Percentiles rank a stretch among this genome's conserved stretches.
These are phyloP conservation scores for Merluccius polli DNA, from an alignment of 2,797 vertebrate species.

Conservation along the genomic window DNA sequence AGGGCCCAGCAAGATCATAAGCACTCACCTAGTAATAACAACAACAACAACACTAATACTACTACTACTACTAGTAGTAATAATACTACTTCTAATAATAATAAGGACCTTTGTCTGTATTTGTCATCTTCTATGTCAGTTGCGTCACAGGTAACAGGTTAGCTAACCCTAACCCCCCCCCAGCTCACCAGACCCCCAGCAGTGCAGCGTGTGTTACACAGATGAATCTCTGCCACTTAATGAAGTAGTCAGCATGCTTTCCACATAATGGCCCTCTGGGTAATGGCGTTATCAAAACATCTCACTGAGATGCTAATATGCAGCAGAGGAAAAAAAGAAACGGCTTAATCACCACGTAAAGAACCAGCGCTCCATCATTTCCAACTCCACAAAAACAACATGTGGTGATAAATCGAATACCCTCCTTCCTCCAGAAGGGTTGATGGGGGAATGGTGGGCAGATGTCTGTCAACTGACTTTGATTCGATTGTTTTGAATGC, in stretches of 20 bases:
- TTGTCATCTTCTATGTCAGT: background rate
- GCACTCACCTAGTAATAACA: background rate
- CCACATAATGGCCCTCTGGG: constrained; percentile 42
- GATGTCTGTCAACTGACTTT: background rate
- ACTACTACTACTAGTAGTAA: background rate
- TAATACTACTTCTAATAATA: background rate
- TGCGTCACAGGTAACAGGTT: background rate
- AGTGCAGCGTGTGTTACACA: background rate
- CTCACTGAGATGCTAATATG: constrained; percentile 43
- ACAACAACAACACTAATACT: background rate
- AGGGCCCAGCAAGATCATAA: background rate
- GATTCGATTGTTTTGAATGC: background rate
- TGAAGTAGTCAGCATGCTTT: constrained; percentile 46
- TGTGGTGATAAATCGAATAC: background rate
- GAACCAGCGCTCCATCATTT: constrained; percentile 17
- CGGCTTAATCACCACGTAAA: constrained; percentile 40
- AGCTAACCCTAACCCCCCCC: background rate
- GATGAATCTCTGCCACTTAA: constrained; percentile 23
- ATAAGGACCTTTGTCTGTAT: background rate
- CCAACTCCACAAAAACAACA: background rate
- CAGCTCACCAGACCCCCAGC: background rate
- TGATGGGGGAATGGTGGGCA: background rate
- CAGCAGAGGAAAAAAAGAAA: constrained; percentile 8
- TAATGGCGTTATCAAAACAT: constrained; percentile 38
- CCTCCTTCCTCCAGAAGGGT: background rate